Percentiles rank a stretch among this genome's conserved stretches.
These are phyloP conservation scores for Argentina silus DNA, from an alignment of 2,797 vertebrate species.

Conservation along the genomic window DNA sequence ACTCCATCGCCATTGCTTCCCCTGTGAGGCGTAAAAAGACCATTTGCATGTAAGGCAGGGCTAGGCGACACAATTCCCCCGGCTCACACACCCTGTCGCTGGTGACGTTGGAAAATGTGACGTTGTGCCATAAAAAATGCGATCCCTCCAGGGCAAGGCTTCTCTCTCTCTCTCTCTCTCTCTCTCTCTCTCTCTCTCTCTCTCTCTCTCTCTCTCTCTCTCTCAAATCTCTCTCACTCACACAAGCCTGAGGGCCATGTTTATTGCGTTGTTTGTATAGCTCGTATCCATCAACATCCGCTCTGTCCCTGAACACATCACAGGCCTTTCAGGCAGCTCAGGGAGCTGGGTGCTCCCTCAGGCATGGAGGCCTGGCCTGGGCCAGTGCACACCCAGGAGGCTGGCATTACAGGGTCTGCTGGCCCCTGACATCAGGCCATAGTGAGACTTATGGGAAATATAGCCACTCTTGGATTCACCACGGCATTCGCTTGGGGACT, in stretches of 20 bases:
- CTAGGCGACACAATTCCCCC: slow-evolving; percentile 38
- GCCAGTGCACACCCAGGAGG: slow-evolving; percentile 29
- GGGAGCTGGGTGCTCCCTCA: slow-evolving; percentile 56
- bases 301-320: slow-evolving; percentile 52
- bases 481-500: neutral
- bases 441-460: neutral
- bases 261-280: slow-evolving; percentile 58
- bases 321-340: slow-evolving; percentile 64
- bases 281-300: slow-evolving; percentile 64
- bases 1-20: slow-evolving; percentile 34
- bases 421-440: neutral
- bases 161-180: slow-evolving; percentile 24
- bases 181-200: slow-evolving; percentile 21
- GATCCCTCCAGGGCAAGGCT: slow-evolving; percentile 65
- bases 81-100: slow-evolving; percentile 50
- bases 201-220: slow-evolving; percentile 9
- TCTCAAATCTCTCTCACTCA: slow-evolving; percentile 12
- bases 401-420: slow-evolving; percentile 41
- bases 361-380: slow-evolving; percentile 53
- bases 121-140: slow-evolving; percentile 66
- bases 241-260: slow-evolving; percentile 52
- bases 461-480: neutral
- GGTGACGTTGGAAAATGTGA: slow-evolving; percentile 63
- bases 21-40: slow-evolving; percentile 34
- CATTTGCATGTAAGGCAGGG: slow-evolving; percentile 57